Evolutionary conservation across 2,113 vertebrate genomes (phyloP).

Genomic region (Oenanthe oenanthe): DNA sequence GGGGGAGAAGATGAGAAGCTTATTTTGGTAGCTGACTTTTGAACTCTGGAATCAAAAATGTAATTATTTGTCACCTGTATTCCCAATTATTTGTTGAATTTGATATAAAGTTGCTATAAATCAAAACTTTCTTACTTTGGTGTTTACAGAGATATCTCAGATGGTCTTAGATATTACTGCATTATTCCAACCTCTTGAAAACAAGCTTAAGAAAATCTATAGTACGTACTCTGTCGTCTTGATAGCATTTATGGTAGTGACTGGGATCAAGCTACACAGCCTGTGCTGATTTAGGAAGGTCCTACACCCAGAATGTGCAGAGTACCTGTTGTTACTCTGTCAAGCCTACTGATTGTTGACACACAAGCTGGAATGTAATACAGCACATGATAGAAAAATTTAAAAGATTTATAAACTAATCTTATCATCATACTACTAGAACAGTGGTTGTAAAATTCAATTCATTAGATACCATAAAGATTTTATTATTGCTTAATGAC

Average conservation of each 20-base stretch:
- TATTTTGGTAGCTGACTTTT: not conserved
- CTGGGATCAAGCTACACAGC: not conserved
- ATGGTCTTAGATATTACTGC: not conserved
- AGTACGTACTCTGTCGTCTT: not conserved
- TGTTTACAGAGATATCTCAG: not conserved
- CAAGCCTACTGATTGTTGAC: not conserved
- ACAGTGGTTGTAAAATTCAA: not conserved
- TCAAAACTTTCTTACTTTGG: not conserved
- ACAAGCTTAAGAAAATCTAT: not conserved
- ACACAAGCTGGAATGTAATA: not conserved
- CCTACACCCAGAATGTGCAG: not conserved
- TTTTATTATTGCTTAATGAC: slow-evolving; percentile 4
- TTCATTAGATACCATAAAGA: not conserved
- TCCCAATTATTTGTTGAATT: not conserved
- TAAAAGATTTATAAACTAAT: not conserved
- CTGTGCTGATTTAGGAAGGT: not conserved
- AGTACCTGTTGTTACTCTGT: not conserved
- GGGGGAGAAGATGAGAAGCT: not conserved
- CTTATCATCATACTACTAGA: not conserved
- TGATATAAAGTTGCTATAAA: not conserved
- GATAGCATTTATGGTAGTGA: not conserved
- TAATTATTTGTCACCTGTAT: not conserved
- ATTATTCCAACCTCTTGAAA: not conserved
- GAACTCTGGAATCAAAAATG: not conserved
- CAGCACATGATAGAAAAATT: not conserved